Conservation (phyloP, 2,113 vertebrate species). For the Phodopus roborovskii region DNA sequence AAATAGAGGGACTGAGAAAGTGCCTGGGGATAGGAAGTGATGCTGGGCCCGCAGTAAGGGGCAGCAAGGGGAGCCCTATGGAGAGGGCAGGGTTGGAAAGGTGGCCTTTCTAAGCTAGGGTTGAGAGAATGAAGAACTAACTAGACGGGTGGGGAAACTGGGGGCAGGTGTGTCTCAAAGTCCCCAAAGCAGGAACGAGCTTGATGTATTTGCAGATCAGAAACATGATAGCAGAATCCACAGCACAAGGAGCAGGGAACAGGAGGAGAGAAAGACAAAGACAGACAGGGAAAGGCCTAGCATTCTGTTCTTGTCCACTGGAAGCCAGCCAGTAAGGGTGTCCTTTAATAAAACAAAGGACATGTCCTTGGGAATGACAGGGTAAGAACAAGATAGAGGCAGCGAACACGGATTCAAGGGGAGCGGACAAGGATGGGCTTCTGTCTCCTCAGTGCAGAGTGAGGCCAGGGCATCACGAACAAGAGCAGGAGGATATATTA, state of each 20-base stretch:
- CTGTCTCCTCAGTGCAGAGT: not conserved
- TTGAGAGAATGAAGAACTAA: not conserved
- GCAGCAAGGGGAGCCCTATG: not conserved
- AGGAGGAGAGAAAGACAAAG: not conserved
- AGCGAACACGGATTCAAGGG: not conserved
- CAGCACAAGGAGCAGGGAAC: not conserved
- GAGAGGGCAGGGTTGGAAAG: not conserved
- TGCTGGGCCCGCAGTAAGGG: not conserved
- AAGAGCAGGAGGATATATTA: too few relatives aligned
- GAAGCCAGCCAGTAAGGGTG: not conserved
- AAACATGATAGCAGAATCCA: too few relatives aligned
- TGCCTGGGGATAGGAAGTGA: not conserved
- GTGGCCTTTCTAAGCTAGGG: not conserved
- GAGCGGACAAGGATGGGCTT: accelerated
- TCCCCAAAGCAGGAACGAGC: not conserved
- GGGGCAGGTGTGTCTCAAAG: not conserved
- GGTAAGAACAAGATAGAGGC: not conserved
- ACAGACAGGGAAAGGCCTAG: not conserved
- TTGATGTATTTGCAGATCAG: not conserved
- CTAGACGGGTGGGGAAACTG: not conserved
- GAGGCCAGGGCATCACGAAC: not conserved
- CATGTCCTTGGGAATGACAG: not conserved
- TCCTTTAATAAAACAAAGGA: not conserved
- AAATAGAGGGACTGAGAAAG: not conserved
- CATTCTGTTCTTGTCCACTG: not conserved